Evolutionary conservation across 1,140 invertebrate genomes (phyloP).

Genomic region (Daktulosphaira vitifoliae): DNA sequence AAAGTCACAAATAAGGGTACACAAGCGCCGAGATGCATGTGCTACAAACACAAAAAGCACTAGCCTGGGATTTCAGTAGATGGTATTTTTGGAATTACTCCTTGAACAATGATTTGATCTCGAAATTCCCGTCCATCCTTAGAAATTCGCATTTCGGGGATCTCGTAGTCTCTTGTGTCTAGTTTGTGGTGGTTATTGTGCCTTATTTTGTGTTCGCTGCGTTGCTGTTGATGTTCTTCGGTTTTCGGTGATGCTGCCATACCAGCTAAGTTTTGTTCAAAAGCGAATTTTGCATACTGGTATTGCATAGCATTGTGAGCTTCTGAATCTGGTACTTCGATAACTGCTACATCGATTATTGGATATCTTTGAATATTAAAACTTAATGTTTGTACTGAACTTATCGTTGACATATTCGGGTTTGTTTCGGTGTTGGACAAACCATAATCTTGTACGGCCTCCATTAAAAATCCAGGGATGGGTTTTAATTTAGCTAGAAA

Average conservation of each 20-base stretch:
- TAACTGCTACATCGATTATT: constrained; percentile 38
- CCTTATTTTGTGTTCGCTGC: background rate
- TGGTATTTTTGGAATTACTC: background rate
- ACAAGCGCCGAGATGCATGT: too few species aligned
- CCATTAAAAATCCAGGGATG: constrained; percentile 8
- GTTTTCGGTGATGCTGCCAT: background rate
- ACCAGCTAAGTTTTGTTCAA: constrained; percentile 11
- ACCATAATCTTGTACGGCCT: background rate
- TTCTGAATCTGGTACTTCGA: constrained; percentile 37
- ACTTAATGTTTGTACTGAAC: constrained; percentile 30
- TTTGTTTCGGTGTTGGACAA: background rate
- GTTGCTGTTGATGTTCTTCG: background rate
- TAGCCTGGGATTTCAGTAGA: too few species aligned
- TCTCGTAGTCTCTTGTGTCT: background rate
- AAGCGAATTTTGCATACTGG: constrained; percentile 32
- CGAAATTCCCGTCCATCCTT: background rate
- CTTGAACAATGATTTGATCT: background rate
- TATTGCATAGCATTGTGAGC: constrained; percentile 19
- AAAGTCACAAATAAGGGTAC: too few species aligned
- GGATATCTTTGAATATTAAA: constrained; percentile 36
- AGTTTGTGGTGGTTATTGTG: background rate
- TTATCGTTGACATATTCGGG: background rate
- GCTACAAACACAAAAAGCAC: too few species aligned
- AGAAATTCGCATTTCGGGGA: background rate
- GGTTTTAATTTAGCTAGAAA: constrained; percentile 31